Percentiles rank a stretch among this genome's conserved stretches.
Evolutionary conservation across 2,797 vertebrate species (phyloP).

Genomic region (Silurus lanzhouensis): DNA sequence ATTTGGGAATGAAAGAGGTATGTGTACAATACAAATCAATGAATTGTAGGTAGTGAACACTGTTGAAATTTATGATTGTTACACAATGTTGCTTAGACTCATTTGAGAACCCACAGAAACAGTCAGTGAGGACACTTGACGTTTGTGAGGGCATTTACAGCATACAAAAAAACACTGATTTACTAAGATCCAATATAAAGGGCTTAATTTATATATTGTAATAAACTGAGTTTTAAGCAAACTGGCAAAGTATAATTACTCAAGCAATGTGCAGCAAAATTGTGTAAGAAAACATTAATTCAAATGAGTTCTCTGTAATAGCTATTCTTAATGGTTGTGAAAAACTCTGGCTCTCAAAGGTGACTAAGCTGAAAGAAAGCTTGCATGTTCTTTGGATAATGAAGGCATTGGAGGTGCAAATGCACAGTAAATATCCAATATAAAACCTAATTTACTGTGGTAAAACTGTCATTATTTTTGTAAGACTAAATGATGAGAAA

Average conservation of each 20-base stretch:
- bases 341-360: background rate
- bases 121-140: background rate
- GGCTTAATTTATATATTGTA: background rate
- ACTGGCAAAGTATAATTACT: background rate
- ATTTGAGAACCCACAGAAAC: background rate
- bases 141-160: background rate
- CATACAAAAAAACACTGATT: background rate
- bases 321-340: background rate
- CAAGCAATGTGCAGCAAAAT: background rate
- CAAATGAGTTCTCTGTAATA: constrained; percentile 4
- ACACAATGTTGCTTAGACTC: background rate
- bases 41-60: background rate
- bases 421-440: background rate
- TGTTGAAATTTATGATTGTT: background rate
- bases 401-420: background rate
- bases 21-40: background rate
- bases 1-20: background rate
- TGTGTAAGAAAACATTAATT: constrained; percentile 13
- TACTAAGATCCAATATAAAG: constrained; percentile 7
- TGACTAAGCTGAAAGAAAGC: background rate
- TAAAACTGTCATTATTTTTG: background rate
- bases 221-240: background rate
- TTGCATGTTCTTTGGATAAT: background rate
- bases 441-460: background rate
- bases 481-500: background rate